These are phyloP conservation scores for Siniperca knerii DNA, from an alignment of 2,113 vertebrate species.

Conservation along the genomic window DNA sequence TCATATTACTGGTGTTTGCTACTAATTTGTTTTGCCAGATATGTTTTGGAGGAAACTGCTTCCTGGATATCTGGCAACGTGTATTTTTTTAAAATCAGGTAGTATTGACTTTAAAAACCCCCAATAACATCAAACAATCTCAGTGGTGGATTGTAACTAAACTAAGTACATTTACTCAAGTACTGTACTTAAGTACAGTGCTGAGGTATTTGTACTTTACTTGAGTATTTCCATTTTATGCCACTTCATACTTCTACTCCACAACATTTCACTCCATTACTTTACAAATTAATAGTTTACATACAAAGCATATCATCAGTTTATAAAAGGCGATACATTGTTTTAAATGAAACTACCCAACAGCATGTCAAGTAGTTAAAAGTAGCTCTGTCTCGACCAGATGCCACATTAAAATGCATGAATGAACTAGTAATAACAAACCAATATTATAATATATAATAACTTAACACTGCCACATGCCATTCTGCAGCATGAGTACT, in stretches of 20 bases:
- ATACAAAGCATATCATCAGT: neutral
- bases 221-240: neutral
- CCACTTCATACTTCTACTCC: neutral
- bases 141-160: neutral
- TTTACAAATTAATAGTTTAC: neutral
- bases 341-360: neutral
- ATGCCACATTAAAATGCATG: neutral
- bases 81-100: neutral
- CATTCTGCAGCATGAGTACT: neutral
- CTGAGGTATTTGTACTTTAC: neutral
- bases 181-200: neutral
- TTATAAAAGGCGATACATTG: neutral
- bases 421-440: neutral
- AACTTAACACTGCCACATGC: neutral
- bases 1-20: neutral
- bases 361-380: no score
- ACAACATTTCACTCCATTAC: neutral
- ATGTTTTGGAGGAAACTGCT: neutral
- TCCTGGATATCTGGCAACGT: neutral
- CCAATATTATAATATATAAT: neutral
- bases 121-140: neutral
- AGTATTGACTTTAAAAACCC: no score
- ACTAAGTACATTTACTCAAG: no score
- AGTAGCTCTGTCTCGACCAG: no score
- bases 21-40: neutral